Conservation (phyloP, 2,113 vertebrate genomes). For the Oreotrochilus melanogaster region DNA sequence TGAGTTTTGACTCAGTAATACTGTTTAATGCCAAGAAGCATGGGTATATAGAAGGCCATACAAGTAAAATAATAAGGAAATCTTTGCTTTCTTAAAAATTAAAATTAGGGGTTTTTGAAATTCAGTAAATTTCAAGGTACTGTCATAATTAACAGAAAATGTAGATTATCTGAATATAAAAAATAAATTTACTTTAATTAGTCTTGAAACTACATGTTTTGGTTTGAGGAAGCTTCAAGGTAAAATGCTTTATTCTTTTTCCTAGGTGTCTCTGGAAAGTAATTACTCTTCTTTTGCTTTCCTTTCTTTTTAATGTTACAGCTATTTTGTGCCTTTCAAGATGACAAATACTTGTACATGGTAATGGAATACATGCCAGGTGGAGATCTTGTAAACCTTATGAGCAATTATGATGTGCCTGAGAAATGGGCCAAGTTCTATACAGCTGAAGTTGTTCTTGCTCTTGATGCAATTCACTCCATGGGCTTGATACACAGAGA, state of each 20-base stretch:
- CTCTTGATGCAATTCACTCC: slow-evolving; percentile 97
- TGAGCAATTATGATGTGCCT: slow-evolving; percentile 98
- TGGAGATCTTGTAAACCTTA: slow-evolving; percentile 98
- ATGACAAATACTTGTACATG: slow-evolving; percentile 97
- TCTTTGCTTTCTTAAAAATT: background rate
- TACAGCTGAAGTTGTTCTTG: slow-evolving; percentile 96
- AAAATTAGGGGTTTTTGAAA: background rate
- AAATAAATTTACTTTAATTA: background rate
- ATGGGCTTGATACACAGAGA: slow-evolving; percentile 99
- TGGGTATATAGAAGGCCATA: background rate
- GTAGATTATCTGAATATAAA: background rate
- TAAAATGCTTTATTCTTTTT: background rate
- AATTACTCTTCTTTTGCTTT: background rate
- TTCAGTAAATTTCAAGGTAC: background rate
- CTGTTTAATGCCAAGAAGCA: background rate
- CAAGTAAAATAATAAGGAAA: background rate
- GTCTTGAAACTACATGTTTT: background rate
- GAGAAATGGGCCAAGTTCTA: slow-evolving; percentile 99
- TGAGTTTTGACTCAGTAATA: background rate
- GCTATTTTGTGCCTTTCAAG: slow-evolving; percentile 99
- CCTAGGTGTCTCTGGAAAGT: background rate
- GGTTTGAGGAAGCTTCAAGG: background rate
- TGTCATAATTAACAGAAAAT: background rate
- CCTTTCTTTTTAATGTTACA: slow-evolving; percentile 43
- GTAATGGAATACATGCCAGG: slow-evolving; percentile 99